Base-by-base conservation (phyloP, 2,797 vertebrate species). In the Aphelocoma californica region DNA sequence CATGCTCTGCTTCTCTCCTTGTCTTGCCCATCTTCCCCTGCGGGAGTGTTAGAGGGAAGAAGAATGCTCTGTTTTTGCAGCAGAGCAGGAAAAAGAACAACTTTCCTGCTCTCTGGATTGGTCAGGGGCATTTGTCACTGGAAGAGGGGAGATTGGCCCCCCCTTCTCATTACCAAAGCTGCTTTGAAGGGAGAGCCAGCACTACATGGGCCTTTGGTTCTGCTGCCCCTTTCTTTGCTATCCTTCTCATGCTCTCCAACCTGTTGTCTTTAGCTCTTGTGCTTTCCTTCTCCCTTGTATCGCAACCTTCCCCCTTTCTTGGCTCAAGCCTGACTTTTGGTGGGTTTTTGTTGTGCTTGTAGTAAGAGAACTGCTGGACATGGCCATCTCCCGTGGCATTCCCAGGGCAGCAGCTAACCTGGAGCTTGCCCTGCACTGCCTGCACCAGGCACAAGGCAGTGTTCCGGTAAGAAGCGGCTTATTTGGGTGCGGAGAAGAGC, bases 21-120 rank as follows among this genome's bases (percentile, higher is more conserved):
- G 13, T 34, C 42, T 20, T 1, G 1, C 19, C 29, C 42, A 4
- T 48, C 50, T 56, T 56, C 31, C 31, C 8, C 1, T 0, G 1
- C 13, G 14, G 5, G 5, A 47, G 34, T 3, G 14, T 14, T 31
- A 12, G 25, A 48, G 34, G 42, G 8, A 48, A 65, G 31, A 34
- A 73, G 51, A 34, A 18, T 4, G 31, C 29, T 38, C 24, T 7
- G 10, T 1, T 73, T 20, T 19, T 28, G 50, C 9, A 38, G 26
- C 13, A 17, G 17, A 45, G 29, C 40, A 38, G 29, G 21, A 11
- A 14, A 51, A 32, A 28, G 21, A 36, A 10, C 32, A n/a, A 8
- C 19, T 24, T n/a, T 9, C 16, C 26, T n/a, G 19, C 24, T 40
- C 60, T 64, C 20, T 11, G 7, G 9, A 48, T 3, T 6, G 31